Conservation (phyloP, 2,797 vertebrate genomes). For the Clangula hyemalis region DNA sequence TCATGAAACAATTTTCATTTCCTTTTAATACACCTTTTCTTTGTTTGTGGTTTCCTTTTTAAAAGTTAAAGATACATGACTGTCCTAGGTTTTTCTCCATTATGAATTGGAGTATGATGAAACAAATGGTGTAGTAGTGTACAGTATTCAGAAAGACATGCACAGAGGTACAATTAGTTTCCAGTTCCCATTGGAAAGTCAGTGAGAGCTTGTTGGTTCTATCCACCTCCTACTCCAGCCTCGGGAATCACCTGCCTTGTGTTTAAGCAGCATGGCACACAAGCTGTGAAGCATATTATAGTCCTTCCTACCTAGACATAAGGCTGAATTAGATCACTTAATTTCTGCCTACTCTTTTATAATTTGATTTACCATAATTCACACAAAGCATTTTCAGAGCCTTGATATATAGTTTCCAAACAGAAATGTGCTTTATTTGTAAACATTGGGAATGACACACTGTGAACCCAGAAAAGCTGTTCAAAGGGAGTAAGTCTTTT, state of each 20-base stretch:
- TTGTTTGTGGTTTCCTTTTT: not conserved
- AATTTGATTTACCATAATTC: not conserved
- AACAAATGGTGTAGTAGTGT: not conserved
- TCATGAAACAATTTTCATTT: not conserved
- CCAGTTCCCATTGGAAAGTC: not conserved
- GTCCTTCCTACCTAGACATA: not conserved
- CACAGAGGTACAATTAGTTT: not conserved
- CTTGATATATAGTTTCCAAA: not conserved
- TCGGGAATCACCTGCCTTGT: not conserved
- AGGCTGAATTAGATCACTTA: not conserved
- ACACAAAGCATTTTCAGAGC: not conserved
- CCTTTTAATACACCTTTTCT: not conserved
- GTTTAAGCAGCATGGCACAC: not conserved
- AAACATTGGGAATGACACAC: not conserved
- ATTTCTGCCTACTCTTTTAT: not conserved
- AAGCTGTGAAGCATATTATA: not conserved
- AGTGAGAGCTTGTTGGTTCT: not conserved
- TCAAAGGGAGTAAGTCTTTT: not conserved
- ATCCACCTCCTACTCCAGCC: not conserved
- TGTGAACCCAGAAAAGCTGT: not conserved
- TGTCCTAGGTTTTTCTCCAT: not conserved
- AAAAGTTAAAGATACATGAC: not conserved
- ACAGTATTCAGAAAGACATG: not conserved
- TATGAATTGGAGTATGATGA: not conserved
- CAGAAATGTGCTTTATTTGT: not conserved